Evolutionary conservation across 1,140 invertebrate species (phyloP).

Genomic region (Myzus persicae): DNA sequence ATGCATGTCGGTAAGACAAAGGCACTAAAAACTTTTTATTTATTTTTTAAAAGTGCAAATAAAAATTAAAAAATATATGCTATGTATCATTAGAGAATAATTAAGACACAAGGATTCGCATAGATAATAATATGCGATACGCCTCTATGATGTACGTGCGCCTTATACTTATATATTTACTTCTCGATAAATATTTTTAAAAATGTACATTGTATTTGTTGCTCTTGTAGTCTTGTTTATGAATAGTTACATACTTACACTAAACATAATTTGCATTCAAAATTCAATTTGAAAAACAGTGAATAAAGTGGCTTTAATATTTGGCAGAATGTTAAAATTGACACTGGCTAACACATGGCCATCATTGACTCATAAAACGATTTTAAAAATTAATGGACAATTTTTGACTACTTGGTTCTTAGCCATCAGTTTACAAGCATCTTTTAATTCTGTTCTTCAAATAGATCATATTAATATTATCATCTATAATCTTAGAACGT

Average conservation of each 20-base stretch:
- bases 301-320: background rate
- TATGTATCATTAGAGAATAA: too few species aligned
- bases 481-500: too few species aligned
- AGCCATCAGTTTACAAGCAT: background rate
- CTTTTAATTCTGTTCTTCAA: background rate
- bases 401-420: background rate
- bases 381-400: background rate
- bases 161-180: too few species aligned
- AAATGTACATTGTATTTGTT: background rate
- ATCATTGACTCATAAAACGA: background rate
- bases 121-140: background rate
- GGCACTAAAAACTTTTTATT: background rate
- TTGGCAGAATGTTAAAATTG: background rate
- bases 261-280: background rate
- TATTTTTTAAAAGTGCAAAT: background rate
- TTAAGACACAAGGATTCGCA: too few species aligned
- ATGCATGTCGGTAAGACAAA: background rate
- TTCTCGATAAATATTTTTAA: background rate
- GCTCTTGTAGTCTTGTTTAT: too few species aligned
- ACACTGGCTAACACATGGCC: background rate
- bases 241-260: background rate
- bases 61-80: background rate
- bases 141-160: too few species aligned
- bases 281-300: background rate
- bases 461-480: background rate